phyloP scores from a whole-genome alignment of 2,888 invertebrate genomes.

The Loripinus fragilis region DNA sequence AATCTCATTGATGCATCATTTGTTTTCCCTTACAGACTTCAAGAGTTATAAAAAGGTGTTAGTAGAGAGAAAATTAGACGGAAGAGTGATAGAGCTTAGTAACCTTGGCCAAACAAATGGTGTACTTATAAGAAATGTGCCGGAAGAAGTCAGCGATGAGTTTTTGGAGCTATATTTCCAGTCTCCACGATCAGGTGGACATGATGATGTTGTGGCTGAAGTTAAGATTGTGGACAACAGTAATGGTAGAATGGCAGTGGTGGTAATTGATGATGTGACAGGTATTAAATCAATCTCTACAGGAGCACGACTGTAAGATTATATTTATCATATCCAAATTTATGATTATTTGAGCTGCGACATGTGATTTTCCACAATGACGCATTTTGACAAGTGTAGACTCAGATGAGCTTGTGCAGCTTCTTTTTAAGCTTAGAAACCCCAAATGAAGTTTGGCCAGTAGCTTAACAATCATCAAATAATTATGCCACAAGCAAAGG shows the following conservation, averaged over 20 bases:
- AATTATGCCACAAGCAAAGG: too few species aligned
- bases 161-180: not conserved
- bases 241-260: not conserved
- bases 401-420: too few species aligned
- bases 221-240: not conserved
- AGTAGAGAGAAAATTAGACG: not conserved
- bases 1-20: too few species aligned
- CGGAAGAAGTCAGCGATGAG: not conserved
- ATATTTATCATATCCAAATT: too few species aligned
- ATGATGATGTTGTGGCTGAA: not conserved
- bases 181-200: not conserved
- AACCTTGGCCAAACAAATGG: not conserved
- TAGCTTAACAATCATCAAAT: too few species aligned
- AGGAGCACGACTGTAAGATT: too few species aligned
- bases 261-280: not conserved
- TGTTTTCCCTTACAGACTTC: not conserved
- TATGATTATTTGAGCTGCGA: too few species aligned
- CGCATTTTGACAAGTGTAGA: too few species aligned
- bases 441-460: too few species aligned
- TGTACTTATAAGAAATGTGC: not conserved
- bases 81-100: not conserved
- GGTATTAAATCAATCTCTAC: too few species aligned
- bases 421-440: too few species aligned
- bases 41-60: not conserved
- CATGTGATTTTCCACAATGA: too few species aligned